phyloP scores from a whole-genome alignment of 2,797 vertebrate genomes.

The Manis pentadactyla region DNA sequence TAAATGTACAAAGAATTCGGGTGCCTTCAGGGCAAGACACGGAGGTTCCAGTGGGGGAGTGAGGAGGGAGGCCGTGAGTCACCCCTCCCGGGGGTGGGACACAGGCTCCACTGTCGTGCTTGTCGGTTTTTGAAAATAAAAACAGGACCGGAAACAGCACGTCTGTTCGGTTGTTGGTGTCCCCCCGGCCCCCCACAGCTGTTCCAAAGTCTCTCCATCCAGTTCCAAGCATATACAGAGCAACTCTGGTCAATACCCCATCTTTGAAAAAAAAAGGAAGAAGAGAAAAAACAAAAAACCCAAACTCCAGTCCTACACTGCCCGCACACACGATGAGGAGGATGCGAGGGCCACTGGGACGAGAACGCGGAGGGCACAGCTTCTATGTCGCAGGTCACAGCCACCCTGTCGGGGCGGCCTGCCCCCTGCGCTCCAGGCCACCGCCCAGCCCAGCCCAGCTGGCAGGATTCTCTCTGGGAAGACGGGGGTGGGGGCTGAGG shows the following conservation, averaged over 20 bases:
- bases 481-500: slow-evolving; percentile 36
- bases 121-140: slow-evolving; percentile 76
- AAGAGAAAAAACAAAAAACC: slow-evolving; percentile 46
- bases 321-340: neutral
- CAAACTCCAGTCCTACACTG: slow-evolving; percentile 53
- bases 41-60: slow-evolving; percentile 48
- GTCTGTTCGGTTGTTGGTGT: slow-evolving; percentile 55
- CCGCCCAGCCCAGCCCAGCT: neutral
- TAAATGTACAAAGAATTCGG: slow-evolving; percentile 94
- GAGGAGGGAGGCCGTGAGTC: slow-evolving; percentile 56
- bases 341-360: neutral
- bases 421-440: neutral
- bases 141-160: slow-evolving; percentile 68
- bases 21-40: slow-evolving; percentile 79
- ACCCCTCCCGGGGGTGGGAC: slow-evolving; percentile 64
- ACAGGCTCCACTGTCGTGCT: slow-evolving; percentile 6
- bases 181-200: slow-evolving; percentile 48
- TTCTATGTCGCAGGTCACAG: slow-evolving; percentile 83
- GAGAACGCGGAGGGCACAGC: slow-evolving; percentile 76
- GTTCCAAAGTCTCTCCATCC: slow-evolving; percentile 69
- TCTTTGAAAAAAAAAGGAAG: slow-evolving; percentile 53
- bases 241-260: slow-evolving; percentile 71
- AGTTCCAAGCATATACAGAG: slow-evolving; percentile 70
- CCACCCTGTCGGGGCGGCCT: slow-evolving; percentile 48
- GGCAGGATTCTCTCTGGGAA: slow-evolving; percentile 73